A percentile compares a stretch with the other conserved stretches of the same genome.
Evolutionary conservation across 2,888 invertebrate genomes (phyloP).

Genomic region (Charanyca ferruginea): DNA sequence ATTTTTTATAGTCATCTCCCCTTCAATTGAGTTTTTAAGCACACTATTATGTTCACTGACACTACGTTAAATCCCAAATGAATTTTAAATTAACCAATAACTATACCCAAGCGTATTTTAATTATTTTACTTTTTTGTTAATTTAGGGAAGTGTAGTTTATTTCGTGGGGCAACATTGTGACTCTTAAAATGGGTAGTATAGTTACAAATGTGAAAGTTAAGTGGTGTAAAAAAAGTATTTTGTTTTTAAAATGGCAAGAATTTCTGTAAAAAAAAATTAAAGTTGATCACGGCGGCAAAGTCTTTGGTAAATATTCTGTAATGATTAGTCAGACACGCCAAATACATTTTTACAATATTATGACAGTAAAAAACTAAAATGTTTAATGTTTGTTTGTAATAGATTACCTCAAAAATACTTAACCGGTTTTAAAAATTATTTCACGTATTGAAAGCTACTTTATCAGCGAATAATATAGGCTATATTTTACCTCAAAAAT

Average conservation of each 20-base stretch:
- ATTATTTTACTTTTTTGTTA: slow-evolving; percentile 66
- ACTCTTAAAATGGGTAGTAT: slow-evolving; percentile 18
- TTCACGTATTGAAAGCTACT: too few species aligned
- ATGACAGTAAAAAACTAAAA: too few species aligned
- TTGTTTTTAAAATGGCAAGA: neutral
- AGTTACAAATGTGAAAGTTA: slow-evolving; percentile 1
- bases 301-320: too few species aligned
- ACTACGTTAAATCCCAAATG: slow-evolving; percentile 75
- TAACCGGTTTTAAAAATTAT: too few species aligned
- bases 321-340: too few species aligned
- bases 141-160: slow-evolving; percentile 42
- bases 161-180: slow-evolving; percentile 40
- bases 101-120: slow-evolving; percentile 73
- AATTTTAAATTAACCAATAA: slow-evolving; percentile 81
- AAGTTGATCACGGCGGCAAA: neutral
- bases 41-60: slow-evolving; percentile 80
- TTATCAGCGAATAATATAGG: too few species aligned
- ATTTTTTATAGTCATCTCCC: slow-evolving; percentile 61
- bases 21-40: slow-evolving; percentile 65
- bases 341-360: too few species aligned
- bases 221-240: neutral
- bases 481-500: too few species aligned
- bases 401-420: too few species aligned
- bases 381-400: too few species aligned
- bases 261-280: too few species aligned